These are phyloP conservation scores for Psittacula cyanocephala DNA, from an alignment of 2,113 vertebrate genomes.

Conservation along the genomic window DNA sequence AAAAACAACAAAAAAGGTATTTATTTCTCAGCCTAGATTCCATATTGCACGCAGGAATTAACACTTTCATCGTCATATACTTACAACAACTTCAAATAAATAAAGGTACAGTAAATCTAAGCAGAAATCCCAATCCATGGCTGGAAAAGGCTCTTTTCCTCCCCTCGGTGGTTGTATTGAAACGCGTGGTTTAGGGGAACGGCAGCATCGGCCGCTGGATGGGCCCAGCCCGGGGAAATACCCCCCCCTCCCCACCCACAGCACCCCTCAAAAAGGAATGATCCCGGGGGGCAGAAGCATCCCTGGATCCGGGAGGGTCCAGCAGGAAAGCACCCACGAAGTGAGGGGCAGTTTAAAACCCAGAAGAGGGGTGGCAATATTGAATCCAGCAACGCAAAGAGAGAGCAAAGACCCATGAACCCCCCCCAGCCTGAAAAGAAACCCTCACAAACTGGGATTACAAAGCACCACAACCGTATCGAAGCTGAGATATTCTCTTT, in stretches of 20 bases:
- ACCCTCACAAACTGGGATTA: background rate
- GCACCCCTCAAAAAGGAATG: background rate
- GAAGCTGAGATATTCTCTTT: background rate
- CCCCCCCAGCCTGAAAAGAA: background rate
- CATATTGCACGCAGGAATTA: conserved; percentile 59
- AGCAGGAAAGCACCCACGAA: background rate
- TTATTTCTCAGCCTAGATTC: conserved; percentile 60
- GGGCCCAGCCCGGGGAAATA: background rate
- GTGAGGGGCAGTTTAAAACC: background rate
- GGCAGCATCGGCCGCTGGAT: background rate
- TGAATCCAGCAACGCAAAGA: background rate
- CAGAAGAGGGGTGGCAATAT: background rate
- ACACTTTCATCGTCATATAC: conserved; percentile 19
- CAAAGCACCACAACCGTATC: background rate
- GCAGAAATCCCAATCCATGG: background rate
- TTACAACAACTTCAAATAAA: conserved; percentile 56
- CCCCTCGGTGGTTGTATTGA: background rate
- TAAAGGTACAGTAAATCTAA: conserved; percentile 10
- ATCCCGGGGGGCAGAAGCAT: background rate
- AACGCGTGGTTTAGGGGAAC: background rate
- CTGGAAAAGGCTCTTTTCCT: background rate
- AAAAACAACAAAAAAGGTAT: background rate
- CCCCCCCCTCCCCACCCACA: background rate
- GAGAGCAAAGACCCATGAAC: background rate
- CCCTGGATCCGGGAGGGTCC: background rate